These are phyloP conservation scores for Tiphia femorata DNA, from an alignment of 2,888 invertebrate species.

Conservation along the genomic window DNA sequence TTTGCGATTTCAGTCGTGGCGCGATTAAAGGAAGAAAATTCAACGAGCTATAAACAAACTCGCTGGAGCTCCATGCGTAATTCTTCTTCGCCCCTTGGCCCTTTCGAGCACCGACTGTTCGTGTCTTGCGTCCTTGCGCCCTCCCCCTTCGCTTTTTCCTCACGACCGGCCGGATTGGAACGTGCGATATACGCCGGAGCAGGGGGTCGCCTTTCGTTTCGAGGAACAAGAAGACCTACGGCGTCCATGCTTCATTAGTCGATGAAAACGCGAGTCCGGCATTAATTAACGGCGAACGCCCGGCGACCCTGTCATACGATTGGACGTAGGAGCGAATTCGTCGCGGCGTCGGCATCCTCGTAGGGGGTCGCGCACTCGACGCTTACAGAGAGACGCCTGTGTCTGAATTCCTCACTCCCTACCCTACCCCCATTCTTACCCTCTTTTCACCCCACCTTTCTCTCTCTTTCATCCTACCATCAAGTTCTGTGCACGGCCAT, in stretches of 20 bases:
- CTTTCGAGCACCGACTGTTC: too few relatives aligned
- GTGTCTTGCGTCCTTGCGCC: too few relatives aligned
- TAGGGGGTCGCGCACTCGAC: too few relatives aligned
- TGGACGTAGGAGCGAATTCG: constrained; percentile 11
- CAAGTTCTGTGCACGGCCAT: constrained; percentile 10
- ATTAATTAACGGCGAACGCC: constrained; percentile 14
- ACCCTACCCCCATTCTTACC: neutral
- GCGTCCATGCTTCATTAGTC: constrained; percentile 15
- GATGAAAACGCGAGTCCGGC: constrained; percentile 15
- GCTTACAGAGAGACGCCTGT: too few relatives aligned
- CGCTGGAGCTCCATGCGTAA: too few relatives aligned
- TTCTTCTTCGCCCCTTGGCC: too few relatives aligned
- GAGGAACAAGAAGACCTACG: constrained; percentile 2
- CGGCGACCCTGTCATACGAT: constrained; percentile 15
- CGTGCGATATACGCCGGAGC: too few relatives aligned
- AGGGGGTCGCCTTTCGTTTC: neutral
- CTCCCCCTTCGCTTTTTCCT: too few relatives aligned
- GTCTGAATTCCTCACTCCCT: neutral
- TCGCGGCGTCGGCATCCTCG: constrained; percentile 1
- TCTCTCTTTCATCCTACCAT: neutral
- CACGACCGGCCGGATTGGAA: too few relatives aligned
- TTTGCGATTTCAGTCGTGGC: too few relatives aligned
- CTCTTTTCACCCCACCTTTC: neutral
- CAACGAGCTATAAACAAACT: too few relatives aligned
- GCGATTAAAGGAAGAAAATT: too few relatives aligned